phyloP scores from a whole-genome alignment of 92 coral and sea anemone species.

The Phenganax stokvisi region DNA sequence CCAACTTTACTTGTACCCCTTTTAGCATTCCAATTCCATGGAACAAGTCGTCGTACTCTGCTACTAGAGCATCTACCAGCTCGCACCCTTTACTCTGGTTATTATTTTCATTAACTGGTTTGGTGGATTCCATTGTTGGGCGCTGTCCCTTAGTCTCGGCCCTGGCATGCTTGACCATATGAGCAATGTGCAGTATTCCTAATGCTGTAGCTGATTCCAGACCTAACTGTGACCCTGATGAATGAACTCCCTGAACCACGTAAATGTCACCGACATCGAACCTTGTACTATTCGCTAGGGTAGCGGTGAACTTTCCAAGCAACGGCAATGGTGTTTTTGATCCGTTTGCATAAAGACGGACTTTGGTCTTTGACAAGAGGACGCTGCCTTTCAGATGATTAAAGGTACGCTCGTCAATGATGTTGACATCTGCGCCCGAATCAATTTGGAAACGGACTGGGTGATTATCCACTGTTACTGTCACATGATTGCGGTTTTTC shows the following conservation, averaged over 20 bases:
- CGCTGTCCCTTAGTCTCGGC: background rate
- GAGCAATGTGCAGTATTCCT: constrained; percentile 17
- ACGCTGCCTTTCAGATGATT: background rate
- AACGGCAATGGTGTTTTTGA: constrained; percentile 26
- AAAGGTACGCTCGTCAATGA: constrained; percentile 36
- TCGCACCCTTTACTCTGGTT: background rate
- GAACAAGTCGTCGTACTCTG: background rate
- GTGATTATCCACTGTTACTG: background rate
- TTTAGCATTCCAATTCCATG: constrained; percentile 15
- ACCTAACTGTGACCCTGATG: constrained; percentile 19
- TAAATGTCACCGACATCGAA: constrained; percentile 23
- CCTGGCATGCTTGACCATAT: background rate
- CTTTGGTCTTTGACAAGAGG: background rate
- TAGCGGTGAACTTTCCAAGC: constrained; percentile 32
- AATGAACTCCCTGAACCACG: constrained; percentile 5
- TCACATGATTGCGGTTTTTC: background rate
- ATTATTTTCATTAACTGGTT: background rate
- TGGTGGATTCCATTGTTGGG: background rate
- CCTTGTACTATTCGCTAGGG: constrained; percentile 7
- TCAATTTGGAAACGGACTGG: constrained; percentile 12
- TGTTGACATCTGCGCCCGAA: constrained; percentile 38
- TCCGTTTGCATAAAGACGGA: constrained; percentile 23
- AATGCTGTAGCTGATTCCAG: background rate
- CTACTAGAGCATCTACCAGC: background rate
- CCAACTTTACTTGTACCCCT: background rate